Conservation (phyloP, 37 sponge, comb jelly and placozoan genomes). For the Mnemiopsis leidyi region DNA sequence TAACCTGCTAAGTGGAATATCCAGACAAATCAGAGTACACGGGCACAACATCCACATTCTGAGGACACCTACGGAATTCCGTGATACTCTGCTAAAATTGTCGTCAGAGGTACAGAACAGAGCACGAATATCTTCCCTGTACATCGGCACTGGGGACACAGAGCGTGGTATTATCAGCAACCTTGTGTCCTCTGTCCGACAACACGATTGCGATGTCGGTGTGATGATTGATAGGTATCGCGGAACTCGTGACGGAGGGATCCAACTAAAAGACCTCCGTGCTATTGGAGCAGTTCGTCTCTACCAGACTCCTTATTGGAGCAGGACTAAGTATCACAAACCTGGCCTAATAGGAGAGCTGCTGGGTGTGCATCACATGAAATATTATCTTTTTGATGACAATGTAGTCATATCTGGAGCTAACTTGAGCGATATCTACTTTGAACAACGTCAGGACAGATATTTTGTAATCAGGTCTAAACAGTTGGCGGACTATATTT, state of each 20-base stretch:
- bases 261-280: neutral
- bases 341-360: neutral
- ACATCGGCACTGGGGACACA: neutral
- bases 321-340: neutral
- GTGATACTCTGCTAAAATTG: neutral
- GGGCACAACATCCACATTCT: neutral
- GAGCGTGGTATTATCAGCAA: neutral
- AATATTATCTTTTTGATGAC: constrained; percentile 53
- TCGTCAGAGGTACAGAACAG: neutral
- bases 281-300: neutral
- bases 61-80: constrained; percentile 1
- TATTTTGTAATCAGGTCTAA: neutral
- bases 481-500: constrained; percentile 17
- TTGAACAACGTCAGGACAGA: constrained; percentile 16
- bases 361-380: constrained; percentile 51
- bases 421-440: constrained; percentile 23
- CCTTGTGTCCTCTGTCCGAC: neutral
- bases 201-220: constrained; percentile 17
- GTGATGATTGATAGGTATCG: constrained; percentile 7
- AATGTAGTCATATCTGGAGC: constrained; percentile 57
- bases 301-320: neutral
- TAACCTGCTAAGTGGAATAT: neutral
- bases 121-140: constrained; percentile 20
- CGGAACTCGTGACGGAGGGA: neutral
- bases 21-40: neutral